Evolutionary conservation across 2,113 vertebrate species (phyloP), one percentile per base, ranked within the genome.

Genomic region (Rynchops niger): DNA sequence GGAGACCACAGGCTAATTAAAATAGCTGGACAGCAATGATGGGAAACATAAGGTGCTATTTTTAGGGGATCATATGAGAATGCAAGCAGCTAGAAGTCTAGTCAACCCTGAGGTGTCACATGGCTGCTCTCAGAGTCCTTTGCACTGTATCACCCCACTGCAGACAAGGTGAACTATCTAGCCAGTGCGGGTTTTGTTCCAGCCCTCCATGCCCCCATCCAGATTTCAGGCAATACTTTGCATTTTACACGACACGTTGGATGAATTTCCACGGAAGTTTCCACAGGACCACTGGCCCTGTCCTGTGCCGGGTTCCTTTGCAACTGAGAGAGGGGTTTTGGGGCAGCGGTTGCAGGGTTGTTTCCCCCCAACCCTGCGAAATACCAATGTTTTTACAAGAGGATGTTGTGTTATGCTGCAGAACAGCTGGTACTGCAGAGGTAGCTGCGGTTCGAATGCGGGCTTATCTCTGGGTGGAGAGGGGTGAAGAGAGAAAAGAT

Each of bases 61-160:
- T 97, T 97, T 97, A 97, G 95, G 89, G 55, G 49, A 86, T 88
- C 3, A 88, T 90, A 95, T 97, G 93, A 96, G 89, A 90, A 56
- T 47, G 20, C 76, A 70, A 91, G 92, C 82, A 94, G 74, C 74
- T 56, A 43, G 11, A 52, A 96, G 63, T 50, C 89, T 55, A 43
- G 84, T 91, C 62, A 77, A 40, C 43, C 50, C 69, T 10, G 89
- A 91, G 55, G 55, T 59, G 63, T 96, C 96, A 97, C 87, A 96
- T 83, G 84, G 91, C 79, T 91, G 70, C 56, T 93, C 36, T 88
- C 56, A 34, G 65, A 73, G 86, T 65, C 40, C 86, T 89, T 38
- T 63, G 59, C 65, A 53, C 27, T 26, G 34, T 79, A 42, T 87
- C 49, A 79, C 17, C 22, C 59, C 84, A 62, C 59, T 25, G 18